phyloP scores from a whole-genome alignment of 64 coral and sea anemone genomes.

The Stichodactyla mertensii region DNA sequence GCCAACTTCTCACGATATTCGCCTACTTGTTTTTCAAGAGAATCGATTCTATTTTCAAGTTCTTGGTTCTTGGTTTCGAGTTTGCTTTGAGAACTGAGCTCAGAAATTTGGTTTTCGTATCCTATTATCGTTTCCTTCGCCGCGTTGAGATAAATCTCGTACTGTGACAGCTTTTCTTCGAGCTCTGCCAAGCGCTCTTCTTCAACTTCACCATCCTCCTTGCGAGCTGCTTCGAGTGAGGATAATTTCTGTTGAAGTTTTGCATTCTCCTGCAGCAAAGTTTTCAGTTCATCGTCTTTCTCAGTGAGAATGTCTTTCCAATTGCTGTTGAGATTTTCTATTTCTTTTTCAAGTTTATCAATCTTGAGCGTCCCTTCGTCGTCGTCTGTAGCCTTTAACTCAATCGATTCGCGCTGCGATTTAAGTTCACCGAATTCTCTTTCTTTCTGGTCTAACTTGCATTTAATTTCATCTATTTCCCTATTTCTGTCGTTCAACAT shows the following conservation, averaged over 20 bases:
- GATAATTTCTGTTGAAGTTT: background rate
- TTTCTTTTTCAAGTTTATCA: constrained; percentile 27
- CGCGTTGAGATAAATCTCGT: background rate
- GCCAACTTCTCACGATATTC: constrained; percentile 44
- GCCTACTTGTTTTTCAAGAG: constrained; percentile 44
- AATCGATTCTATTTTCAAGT: constrained; percentile 30
- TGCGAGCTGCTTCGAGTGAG: background rate
- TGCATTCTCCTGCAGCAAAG: background rate
- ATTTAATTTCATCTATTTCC: constrained; percentile 32
- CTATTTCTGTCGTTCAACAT: constrained; percentile 30
- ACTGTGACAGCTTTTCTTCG: constrained; percentile 15
- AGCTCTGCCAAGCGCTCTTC: background rate
- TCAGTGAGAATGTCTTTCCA: background rate
- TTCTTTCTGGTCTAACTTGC: background rate
- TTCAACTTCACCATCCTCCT: constrained; percentile 20
- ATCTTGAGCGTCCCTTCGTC: constrained; percentile 17
- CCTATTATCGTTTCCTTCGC: constrained; percentile 37
- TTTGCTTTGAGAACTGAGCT: constrained; percentile 16
- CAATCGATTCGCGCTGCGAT: background rate
- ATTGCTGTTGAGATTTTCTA: background rate
- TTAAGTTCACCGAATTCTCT: constrained; percentile 3
- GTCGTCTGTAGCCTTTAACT: constrained; percentile 4
- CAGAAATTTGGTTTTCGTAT: constrained; percentile 42
- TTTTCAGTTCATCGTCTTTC: constrained; percentile 11
- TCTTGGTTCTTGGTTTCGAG: background rate